A percentile compares a stretch with the other conserved stretches of the same genome.
Conservation (phyloP, 1,140 invertebrate species). For the Temnothorax longispinosus region DNA sequence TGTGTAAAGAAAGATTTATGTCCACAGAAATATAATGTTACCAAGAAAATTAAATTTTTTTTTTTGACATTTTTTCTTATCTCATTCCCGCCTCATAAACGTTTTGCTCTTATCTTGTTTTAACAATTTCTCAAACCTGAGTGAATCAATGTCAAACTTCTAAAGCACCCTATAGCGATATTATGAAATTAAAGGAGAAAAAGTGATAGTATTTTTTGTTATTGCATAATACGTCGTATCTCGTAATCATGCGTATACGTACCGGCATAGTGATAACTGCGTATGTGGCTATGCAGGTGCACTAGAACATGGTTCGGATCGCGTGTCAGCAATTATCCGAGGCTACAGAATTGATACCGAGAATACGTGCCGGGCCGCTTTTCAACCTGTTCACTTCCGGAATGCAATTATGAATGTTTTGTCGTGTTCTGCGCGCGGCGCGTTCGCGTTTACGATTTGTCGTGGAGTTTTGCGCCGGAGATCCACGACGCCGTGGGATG, state of each 20-base stretch:
- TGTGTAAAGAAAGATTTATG: background rate
- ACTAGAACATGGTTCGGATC: slow-evolving; percentile 30
- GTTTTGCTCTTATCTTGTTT: background rate
- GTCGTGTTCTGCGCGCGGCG: slow-evolving; percentile 38
- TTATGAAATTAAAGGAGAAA: background rate
- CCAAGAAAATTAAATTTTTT: background rate
- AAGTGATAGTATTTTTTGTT: background rate
- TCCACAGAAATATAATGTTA: background rate
- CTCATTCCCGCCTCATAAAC: background rate
- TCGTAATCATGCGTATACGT: background rate
- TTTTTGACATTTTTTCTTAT: background rate
- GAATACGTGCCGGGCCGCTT: slow-evolving; percentile 57
- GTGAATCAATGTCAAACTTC: background rate
- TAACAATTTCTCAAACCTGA: background rate
- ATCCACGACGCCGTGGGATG: background rate
- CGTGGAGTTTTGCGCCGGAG: slow-evolving; percentile 41
- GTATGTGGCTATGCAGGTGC: background rate
- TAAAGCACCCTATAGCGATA: background rate
- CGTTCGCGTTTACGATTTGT: slow-evolving; percentile 45
- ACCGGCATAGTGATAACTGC: background rate
- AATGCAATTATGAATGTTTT: slow-evolving; percentile 72
- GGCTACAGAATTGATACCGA: slow-evolving; percentile 59
- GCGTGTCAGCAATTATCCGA: slow-evolving; percentile 67
- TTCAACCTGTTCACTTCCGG: slow-evolving; percentile 65
- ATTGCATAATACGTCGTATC: background rate